Conservation (phyloP, 2,113 vertebrate genomes). For the Phocoena phocoena region DNA sequence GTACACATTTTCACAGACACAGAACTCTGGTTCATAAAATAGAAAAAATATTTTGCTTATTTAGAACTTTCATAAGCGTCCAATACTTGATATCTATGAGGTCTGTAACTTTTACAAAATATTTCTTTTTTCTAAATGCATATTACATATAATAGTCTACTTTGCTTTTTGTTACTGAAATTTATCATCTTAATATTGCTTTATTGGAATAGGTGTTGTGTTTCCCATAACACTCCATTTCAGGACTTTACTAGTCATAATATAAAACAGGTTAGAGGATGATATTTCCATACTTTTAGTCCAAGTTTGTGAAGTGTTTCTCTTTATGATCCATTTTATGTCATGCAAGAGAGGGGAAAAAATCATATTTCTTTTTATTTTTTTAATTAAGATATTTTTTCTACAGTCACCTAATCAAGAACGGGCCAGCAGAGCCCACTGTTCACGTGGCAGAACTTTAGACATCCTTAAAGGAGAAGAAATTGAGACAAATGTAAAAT, state of each 20-base stretch:
- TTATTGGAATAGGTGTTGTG: background rate
- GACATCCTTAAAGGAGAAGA: slow-evolving; percentile 21
- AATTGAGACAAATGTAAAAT: background rate
- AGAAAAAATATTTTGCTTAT: background rate
- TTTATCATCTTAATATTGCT: background rate
- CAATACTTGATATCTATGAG: background rate
- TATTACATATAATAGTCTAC: background rate
- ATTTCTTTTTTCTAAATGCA: background rate
- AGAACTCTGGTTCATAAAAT: background rate
- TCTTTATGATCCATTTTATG: background rate
- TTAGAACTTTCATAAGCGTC: background rate
- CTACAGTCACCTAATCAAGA: background rate
- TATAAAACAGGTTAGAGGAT: background rate
- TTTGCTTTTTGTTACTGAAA: background rate
- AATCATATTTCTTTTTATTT: background rate
- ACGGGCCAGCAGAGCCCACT: background rate
- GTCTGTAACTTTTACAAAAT: slow-evolving; percentile 1
- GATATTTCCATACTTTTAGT: background rate
- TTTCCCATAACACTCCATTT: background rate
- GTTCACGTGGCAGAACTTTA: background rate
- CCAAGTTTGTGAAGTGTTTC: background rate
- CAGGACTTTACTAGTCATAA: background rate
- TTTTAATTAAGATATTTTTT: slow-evolving; percentile 8
- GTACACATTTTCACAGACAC: background rate
- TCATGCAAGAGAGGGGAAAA: background rate